Evolutionary conservation across 2,113 vertebrate genomes (phyloP).

Genomic region (Engraulis encrasicolus): DNA sequence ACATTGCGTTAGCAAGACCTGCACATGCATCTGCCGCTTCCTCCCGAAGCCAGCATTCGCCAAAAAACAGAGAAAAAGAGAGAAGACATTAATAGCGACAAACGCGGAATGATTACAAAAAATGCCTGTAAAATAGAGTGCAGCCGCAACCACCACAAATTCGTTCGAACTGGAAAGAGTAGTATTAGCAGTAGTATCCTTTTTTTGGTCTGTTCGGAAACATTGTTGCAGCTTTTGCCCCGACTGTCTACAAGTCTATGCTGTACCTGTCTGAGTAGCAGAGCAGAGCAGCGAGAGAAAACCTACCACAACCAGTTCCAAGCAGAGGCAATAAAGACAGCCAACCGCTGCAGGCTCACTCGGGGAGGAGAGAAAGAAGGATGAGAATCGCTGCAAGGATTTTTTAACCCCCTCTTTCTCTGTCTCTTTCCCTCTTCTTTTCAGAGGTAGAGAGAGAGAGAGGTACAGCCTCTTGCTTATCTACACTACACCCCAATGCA

Average conservation of each 20-base stretch:
- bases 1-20: neutral
- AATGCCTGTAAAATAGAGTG: neutral
- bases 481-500: neutral
- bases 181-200: too few relatives aligned
- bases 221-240: neutral
- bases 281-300: slow-evolving; percentile 25
- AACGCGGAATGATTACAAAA: too few relatives aligned
- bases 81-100: neutral
- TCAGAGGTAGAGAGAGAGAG: neutral
- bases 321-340: slow-evolving; percentile 43
- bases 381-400: slow-evolving; percentile 26
- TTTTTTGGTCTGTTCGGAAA: neutral
- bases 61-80: neutral
- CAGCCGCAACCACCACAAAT: neutral
- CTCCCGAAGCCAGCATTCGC: neutral
- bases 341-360: slow-evolving; percentile 48
- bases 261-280: slow-evolving; percentile 26
- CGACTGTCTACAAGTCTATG: too few relatives aligned
- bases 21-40: neutral
- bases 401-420: too few relatives aligned
- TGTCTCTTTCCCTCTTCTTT: neutral
- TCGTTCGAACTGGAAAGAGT: neutral
- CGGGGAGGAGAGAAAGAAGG: slow-evolving; percentile 27
- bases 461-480: neutral
- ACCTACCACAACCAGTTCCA: slow-evolving; percentile 30